phyloP scores from a whole-genome alignment of 2,797 vertebrate species.

The Lindbergichthys nudifrons region DNA sequence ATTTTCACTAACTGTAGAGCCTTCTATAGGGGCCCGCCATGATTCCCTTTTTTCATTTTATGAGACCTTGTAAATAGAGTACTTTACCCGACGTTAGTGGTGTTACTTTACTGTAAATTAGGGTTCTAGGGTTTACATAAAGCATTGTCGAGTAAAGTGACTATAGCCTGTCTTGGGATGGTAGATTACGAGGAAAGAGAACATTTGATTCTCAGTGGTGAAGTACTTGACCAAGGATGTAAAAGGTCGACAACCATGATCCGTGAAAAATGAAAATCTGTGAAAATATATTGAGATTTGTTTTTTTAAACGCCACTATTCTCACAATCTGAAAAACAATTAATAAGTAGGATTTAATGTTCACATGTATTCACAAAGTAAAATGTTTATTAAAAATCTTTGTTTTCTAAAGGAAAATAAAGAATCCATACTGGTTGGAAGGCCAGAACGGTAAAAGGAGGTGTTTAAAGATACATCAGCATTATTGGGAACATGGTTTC shows the following conservation, averaged over 20 bases:
- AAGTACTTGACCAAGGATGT: not conserved
- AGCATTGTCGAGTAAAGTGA: not conserved
- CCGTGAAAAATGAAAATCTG: not conserved
- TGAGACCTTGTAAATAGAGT: too few species aligned
- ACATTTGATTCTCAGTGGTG: not conserved
- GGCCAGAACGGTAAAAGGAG: not conserved
- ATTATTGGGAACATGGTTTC: not conserved
- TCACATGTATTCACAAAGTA: not conserved
- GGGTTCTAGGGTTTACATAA: not conserved
- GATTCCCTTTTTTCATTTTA: too few species aligned
- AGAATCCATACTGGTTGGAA: not conserved
- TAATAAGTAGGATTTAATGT: not conserved
- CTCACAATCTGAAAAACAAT: not conserved
- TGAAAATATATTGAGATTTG: not conserved
- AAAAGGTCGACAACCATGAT: not conserved
- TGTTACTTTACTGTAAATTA: too few species aligned
- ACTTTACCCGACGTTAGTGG: too few species aligned
- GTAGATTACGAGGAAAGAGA: not conserved
- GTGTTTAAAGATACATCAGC: not conserved
- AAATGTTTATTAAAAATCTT: not conserved
- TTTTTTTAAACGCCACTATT: not conserved
- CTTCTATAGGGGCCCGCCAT: too few species aligned
- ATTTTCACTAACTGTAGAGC: too few species aligned
- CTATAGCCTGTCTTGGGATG: not conserved
- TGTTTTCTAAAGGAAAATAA: not conserved